These are phyloP conservation scores for Coccyzus lansbergi DNA, from an alignment of 2,797 vertebrate species.

Conservation along the genomic window DNA sequence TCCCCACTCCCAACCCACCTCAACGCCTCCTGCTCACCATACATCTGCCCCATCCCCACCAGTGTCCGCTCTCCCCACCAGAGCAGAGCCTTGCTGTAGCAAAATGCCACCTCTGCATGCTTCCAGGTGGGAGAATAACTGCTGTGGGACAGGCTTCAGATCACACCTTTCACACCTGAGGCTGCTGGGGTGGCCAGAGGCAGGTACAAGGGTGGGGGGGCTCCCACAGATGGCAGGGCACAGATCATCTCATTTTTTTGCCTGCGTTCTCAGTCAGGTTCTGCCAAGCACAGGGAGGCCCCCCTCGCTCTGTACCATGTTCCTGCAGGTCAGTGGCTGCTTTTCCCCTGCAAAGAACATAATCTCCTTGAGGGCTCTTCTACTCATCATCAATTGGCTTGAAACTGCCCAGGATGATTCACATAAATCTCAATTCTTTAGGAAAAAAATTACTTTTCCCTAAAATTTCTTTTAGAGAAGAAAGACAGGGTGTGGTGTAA, in stretches of 20 bases:
- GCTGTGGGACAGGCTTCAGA: neutral
- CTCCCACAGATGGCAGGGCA: neutral
- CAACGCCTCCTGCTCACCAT: neutral
- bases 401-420: neutral
- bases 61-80: neutral
- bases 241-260: neutral
- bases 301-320: accelerated
- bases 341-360: neutral
- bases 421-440: slow-evolving; percentile 38
- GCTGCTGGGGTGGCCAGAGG: neutral
- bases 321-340: neutral
- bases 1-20: neutral
- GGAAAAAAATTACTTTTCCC: neutral
- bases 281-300: neutral
- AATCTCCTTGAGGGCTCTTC: neutral
- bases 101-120: neutral
- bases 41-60: accelerated
- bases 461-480: neutral
- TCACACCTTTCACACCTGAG: neutral
- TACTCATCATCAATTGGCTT: neutral
- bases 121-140: neutral
- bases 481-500: neutral
- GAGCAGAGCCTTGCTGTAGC: neutral
- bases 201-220: neutral
- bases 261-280: neutral